phyloP scores from a whole-genome alignment of 1,140 invertebrate genomes.

The Apis mellifera region Amel_HAv3.1 CM009938.2:7671501-7672000 shows the following conservation, averaged over 20 bases:
- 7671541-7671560: conserved; percentile 60
- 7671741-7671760: background rate
- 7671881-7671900: no score
- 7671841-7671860: background rate
- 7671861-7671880: background rate
- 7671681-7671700: background rate
- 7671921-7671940: no score
- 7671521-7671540: conserved; percentile 62
- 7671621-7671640: conserved; percentile 60
- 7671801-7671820: background rate
- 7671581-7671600: conserved; percentile 62
- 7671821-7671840: background rate
- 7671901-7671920: background rate
- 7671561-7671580: conserved; percentile 66
- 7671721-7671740: background rate
- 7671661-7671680: conserved; percentile 7
- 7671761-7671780: background rate
- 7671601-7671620: conserved; percentile 66
- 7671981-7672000: background rate
- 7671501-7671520: conserved; percentile 51
- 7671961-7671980: background rate
- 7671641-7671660: conserved; percentile 51
- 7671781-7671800: background rate
- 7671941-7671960: no score
- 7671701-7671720: background rate